Evolutionary conservation across 2,888 invertebrate species (phyloP), one percentile per base, ranked within the genome.

Genomic region (Gisinianus flammeolus): DNA sequence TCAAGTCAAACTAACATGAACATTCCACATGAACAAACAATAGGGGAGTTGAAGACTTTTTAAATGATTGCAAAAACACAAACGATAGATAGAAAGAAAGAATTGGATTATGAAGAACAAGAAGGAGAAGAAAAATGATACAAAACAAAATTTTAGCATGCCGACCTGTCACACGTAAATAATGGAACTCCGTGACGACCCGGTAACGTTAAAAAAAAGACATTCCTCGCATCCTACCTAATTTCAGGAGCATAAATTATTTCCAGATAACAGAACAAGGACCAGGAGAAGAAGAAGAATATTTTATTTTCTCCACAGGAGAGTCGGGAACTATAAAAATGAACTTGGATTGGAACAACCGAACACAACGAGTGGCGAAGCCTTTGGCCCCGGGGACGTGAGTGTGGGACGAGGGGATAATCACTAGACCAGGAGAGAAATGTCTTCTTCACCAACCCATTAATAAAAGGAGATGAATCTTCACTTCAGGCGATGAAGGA

Each of bases 391-490:
- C 77, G 80, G 44, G 80, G 81, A 79, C 78, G 66, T n/a, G 62
- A 74, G 73, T 73, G 73, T 74, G 66, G 73, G 74, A 74, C 33
- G 64, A 73, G 80, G 58, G 54, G 81, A 83, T 83, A 83, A 83
- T 83, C 82, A 83, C 81, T 79, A 76, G 77, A 76, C 78, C 72
- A 76, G 76, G 76, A 71, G 77, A 69, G 67, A 71, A 83, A 83
- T 81, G 83, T 83, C 83, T 83, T 83, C 81, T 83, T 83, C 80
- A 83, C 77, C 81, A 78, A 81, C 73, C 83, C 83, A 83, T 83
- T 83, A 83, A 83, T 83, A 83, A 83, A 82, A 80, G 78, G 74
- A 79, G 82, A 82, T 80, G 82, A 81, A 82, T 69, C 82, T 80
- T 79, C 79, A 81, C 83, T 83, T 79, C 78, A 79, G 83, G 83